phyloP scores from a whole-genome alignment of 1,140 invertebrate species.

The Drosophila mojavensis region DNA sequence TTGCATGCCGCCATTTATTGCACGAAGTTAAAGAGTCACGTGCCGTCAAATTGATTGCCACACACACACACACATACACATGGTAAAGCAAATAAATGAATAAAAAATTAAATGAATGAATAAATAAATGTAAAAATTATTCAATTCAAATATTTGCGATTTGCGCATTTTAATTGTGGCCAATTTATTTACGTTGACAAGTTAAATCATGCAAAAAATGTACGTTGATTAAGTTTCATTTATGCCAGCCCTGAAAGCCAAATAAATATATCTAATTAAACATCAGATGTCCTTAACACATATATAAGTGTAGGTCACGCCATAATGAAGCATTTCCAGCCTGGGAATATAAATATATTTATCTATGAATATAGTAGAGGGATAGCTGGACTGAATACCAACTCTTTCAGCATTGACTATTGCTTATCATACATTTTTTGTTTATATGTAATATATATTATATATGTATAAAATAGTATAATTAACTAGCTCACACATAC shows the following conservation, averaged over 20 bases:
- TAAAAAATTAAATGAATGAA: constrained; percentile 10
- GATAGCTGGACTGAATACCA: too few species aligned
- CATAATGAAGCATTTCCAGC: too few species aligned
- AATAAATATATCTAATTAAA: constrained; percentile 64
- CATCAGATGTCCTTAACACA: constrained; percentile 16
- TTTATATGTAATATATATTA: too few species aligned
- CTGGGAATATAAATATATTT: too few species aligned
- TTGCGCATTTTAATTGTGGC: constrained; percentile 51
- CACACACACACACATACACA: neutral
- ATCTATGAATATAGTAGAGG: too few species aligned
- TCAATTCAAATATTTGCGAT: constrained; percentile 57
- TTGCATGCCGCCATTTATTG: constrained; percentile 30
- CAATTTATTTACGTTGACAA: constrained; percentile 19
- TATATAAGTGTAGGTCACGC: too few species aligned
- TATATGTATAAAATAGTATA: too few species aligned
- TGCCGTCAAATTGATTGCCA: constrained; percentile 53
- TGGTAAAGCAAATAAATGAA: neutral
- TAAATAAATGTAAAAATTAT: constrained; percentile 7
- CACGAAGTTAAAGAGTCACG: constrained; percentile 57
- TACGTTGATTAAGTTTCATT: constrained; percentile 56
- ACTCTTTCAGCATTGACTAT: too few species aligned
- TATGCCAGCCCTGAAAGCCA: constrained; percentile 39
- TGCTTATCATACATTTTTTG: too few species aligned
- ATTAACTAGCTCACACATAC: too few species aligned
- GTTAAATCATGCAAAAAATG: constrained; percentile 11